phyloP scores from a whole-genome alignment of 2,113 vertebrate species.

The Glaucidium brasilianum region DNA sequence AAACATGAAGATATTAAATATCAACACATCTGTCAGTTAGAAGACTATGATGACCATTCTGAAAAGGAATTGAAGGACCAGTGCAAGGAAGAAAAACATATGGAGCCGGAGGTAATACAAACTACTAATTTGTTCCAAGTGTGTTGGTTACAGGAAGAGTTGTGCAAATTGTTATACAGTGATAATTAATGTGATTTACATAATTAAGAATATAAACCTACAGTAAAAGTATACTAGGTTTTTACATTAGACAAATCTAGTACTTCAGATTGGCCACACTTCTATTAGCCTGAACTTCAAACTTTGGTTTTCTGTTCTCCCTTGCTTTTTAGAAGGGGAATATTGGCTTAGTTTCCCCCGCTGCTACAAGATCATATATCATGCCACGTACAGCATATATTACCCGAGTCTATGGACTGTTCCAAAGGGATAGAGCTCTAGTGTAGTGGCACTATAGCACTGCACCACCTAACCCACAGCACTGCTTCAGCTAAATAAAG shows the following conservation, averaged over 20 bases:
- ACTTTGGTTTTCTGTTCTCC: background rate
- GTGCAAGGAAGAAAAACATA: conserved; percentile 60
- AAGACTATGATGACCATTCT: background rate
- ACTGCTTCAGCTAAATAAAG: background rate
- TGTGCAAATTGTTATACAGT: background rate
- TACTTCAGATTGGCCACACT: background rate
- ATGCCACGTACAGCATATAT: background rate
- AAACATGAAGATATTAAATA: conserved; percentile 22
- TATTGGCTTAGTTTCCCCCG: background rate
- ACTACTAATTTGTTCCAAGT: background rate
- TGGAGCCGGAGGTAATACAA: conserved; percentile 69
- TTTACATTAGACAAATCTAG: background rate
- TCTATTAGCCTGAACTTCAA: background rate
- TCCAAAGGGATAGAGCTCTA: background rate
- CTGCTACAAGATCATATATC: background rate
- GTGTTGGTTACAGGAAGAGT: background rate
- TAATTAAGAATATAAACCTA: background rate
- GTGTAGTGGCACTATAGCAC: background rate
- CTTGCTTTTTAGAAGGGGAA: background rate
- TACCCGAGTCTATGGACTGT: background rate
- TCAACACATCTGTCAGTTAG: background rate
- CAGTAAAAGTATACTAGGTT: background rate
- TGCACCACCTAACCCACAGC: background rate
- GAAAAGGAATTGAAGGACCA: conserved; percentile 19
- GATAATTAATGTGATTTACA: background rate